These are phyloP conservation scores for Istiophorus platypterus DNA, from an alignment of 2,113 vertebrate genomes.

Conservation along the genomic window DNA sequence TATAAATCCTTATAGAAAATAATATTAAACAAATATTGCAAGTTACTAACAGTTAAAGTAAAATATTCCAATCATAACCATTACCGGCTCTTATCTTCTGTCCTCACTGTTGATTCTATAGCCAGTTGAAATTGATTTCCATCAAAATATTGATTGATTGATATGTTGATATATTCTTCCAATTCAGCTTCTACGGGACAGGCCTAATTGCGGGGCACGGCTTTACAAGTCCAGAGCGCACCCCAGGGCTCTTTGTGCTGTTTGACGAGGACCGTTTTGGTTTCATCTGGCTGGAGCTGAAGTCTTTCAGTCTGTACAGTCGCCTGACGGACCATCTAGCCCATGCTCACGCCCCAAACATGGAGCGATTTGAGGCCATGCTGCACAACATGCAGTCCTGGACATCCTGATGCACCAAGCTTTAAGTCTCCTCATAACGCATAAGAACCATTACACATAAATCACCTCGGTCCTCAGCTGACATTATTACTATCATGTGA, in stretches of 20 bases:
- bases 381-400: conserved; percentile 95
- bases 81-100: too few species aligned
- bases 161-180: conserved; percentile 5
- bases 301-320: conserved; percentile 98
- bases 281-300: conserved; percentile 98
- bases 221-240: conserved; percentile 96
- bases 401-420: conserved; percentile 88
- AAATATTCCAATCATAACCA: too few species aligned
- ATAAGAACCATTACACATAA: conserved; percentile 48
- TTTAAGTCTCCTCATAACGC: conserved; percentile 43
- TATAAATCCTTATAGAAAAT: background rate
- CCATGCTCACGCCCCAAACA: conserved; percentile 89
- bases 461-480: conserved; percentile 56
- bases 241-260: conserved; percentile 93
- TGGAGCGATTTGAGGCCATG: conserved; percentile 95
- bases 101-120: too few species aligned
- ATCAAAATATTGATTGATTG: background rate
- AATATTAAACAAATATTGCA: background rate
- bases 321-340: conserved; percentile 92
- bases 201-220: conserved; percentile 96
- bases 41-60: too few species aligned
- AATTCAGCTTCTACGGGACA: conserved; percentile 92
- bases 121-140: background rate
- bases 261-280: conserved; percentile 96
- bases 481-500: conserved; percentile 52